Base-by-base conservation (phyloP, 2,888 invertebrate genomes). In the Euplexia lucipara region DNA sequence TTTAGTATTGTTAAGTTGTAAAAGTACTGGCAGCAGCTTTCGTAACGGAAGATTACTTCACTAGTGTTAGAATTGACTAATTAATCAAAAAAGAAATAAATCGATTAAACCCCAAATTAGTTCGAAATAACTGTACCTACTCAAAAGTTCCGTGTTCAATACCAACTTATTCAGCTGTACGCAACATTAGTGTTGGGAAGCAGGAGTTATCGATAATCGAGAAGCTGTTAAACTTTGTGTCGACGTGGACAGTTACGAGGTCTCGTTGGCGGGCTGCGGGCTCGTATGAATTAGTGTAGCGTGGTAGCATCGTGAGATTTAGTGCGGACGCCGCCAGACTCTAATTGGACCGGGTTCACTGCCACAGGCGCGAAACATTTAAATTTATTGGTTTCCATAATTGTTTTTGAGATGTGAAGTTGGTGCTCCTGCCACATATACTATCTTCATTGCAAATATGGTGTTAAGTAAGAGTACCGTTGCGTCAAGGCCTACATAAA, bases 241-340 rank as follows among this genome's bases (percentile, higher is more conserved):
- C 87, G 87, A 90, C 83, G 87, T 89, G 79, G 91, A 93, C 92
- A 91, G 92, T 88, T 90, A 90, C 89, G 86, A 86, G 80, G 73
- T 77, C 87, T 89, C 88, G 90, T 88, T 90, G 90, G 91, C 88
- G 87, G 89, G 85, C 86, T 87, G 91, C 88, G 87, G 89, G 85
- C 86, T 87, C 85, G 88, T 91, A 93, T 94, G 95, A 95, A 95
- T 95, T 95, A 94, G 95, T 95, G 95, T 94, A 95, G 92, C 91
- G 79, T 92, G 90, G 95, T 94, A 95, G 95, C 95, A 71, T 79
- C 73, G 78, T 78, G 89, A 95, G 95, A 95, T 95, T 95, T 95
- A 95, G 90, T 92, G 91, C 91, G 84, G 90, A 90, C 89, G 88
- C 86, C 86, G 86, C 86, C 84, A 82, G 83, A 83, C 88, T 90